These are phyloP conservation scores for Malurus alboscapulatus DNA, from an alignment of 2,113 vertebrate genomes.

Conservation along the genomic window DNA sequence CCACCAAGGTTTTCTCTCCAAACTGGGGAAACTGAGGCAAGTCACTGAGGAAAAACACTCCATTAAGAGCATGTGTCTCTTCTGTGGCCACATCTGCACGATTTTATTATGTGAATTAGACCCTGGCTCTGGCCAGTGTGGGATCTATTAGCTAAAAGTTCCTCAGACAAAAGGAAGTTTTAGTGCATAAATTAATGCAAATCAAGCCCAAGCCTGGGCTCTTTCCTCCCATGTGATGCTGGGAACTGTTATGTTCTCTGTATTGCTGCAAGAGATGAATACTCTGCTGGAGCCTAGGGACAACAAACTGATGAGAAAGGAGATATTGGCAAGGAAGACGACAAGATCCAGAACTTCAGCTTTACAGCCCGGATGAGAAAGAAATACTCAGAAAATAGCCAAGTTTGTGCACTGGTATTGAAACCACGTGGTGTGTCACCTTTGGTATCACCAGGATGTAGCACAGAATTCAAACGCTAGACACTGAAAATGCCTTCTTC, in stretches of 20 bases:
- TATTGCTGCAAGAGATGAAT: neutral
- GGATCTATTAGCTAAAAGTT: neutral
- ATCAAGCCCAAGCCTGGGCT: neutral
- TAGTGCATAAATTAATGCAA: constrained; percentile 11
- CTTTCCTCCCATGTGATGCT: neutral
- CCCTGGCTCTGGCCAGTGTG: neutral
- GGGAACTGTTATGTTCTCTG: neutral
- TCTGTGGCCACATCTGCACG: constrained; percentile 8
- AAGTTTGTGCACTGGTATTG: neutral
- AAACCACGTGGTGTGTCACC: neutral
- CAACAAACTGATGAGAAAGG: neutral
- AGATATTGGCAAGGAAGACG: neutral
- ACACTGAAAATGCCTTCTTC: neutral
- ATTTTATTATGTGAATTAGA: constrained; percentile 7
- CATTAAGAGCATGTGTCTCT: neutral
- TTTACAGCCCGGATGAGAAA: neutral
- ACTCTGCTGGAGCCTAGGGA: neutral
- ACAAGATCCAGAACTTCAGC: neutral
- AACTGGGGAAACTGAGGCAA: neutral
- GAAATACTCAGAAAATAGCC: neutral
- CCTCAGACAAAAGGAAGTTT: constrained; percentile 16
- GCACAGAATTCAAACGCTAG: neutral
- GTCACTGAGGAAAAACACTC: neutral
- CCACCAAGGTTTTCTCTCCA: neutral
- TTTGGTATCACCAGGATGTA: neutral